Conservation (phyloP, 2,888 invertebrate species). For the Mayetiola destructor region DNA sequence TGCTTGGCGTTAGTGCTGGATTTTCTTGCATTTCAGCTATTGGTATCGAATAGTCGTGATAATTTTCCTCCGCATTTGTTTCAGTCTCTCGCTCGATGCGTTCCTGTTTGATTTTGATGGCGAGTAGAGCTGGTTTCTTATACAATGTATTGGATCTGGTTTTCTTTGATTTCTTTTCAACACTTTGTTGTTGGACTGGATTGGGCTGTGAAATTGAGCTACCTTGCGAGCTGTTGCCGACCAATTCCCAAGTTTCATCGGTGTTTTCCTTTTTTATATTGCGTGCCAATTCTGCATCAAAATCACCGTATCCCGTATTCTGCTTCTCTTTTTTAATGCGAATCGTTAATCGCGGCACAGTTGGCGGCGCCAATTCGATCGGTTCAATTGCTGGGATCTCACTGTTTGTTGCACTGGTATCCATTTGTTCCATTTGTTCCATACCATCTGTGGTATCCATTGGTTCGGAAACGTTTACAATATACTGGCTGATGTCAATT, state of each 20-base stretch:
- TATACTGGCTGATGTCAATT: slow-evolving; percentile 1
- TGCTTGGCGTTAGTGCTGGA: background rate
- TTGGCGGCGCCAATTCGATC: background rate
- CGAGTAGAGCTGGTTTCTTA: slow-evolving; percentile 16
- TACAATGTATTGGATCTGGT: slow-evolving; percentile 15
- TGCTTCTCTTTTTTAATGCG: slow-evolving; percentile 21
- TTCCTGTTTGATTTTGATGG: slow-evolving; percentile 19
- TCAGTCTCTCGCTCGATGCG: slow-evolving; percentile 14
- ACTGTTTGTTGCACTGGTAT: background rate
- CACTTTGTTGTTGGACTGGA: slow-evolving; percentile 25
- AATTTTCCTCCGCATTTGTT: background rate
- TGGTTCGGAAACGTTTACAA: background rate
- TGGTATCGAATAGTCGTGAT: background rate
- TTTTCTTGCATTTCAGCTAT: background rate
- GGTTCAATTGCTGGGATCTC: background rate
- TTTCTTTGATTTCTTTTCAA: background rate
- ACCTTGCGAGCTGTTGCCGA: slow-evolving; percentile 24
- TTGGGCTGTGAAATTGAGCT: slow-evolving; percentile 32
- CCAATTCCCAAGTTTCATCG: background rate
- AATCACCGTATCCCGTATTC: slow-evolving; percentile 18
- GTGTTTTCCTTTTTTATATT: slow-evolving; percentile 25
- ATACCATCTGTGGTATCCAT: background rate
- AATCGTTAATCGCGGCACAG: slow-evolving; percentile 6
- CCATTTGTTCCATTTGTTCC: background rate
- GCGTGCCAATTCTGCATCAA: slow-evolving; percentile 17